Base-by-base conservation (phyloP, 2,113 vertebrate species). In the Dasyprocta punctata region DNA sequence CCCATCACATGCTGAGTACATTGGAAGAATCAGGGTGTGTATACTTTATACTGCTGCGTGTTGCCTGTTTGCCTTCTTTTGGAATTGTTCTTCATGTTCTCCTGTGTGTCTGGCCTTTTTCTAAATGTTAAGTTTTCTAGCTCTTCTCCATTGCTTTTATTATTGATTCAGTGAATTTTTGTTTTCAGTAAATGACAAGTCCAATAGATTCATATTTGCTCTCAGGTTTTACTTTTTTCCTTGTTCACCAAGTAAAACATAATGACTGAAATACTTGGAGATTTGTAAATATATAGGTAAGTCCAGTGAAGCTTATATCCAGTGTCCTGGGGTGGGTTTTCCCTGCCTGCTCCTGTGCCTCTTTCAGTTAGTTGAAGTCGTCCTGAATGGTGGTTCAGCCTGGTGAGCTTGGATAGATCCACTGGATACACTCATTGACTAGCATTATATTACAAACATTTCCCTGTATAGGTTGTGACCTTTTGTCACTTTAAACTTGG, bases 291-390 rank as follows among this genome's bases (percentile, higher is more conserved):
- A 33, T 75, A 12, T 61, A 61, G 12, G 8, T 52, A 65, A 60
- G 9, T 69, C 17, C 17, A 89, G 82, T 80, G 58, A 92, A 75
- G 33, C 33, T 54, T 3, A n/a, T 3, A n/a, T 4, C 30, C 38
- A 36, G 1, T 78, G n/a, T 47, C 52, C 33, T 13, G 49, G 73
- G 33, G 38, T 75, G 69, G 38, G 20, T 41, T 7, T 5, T 13
- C 24, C 20, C 3, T 4, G 5, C 38, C 8, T 20, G 9, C 0
- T 30, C n/a, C 12, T 12, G 4, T 88, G 54, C 3, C 22, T 20
- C 67, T 94, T 92, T 89, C 56, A 28, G 17, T 77, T 60, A 60
- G 44, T 86, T 94, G 87, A 97, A 38, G 49, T 73, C 7, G 71
- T 49, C 20, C 14, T 78, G 49, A 92, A 61, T 56, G 54, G n/a